Base-by-base conservation (phyloP, 2,113 vertebrate genomes). In the Pluvialis apricaria region DNA sequence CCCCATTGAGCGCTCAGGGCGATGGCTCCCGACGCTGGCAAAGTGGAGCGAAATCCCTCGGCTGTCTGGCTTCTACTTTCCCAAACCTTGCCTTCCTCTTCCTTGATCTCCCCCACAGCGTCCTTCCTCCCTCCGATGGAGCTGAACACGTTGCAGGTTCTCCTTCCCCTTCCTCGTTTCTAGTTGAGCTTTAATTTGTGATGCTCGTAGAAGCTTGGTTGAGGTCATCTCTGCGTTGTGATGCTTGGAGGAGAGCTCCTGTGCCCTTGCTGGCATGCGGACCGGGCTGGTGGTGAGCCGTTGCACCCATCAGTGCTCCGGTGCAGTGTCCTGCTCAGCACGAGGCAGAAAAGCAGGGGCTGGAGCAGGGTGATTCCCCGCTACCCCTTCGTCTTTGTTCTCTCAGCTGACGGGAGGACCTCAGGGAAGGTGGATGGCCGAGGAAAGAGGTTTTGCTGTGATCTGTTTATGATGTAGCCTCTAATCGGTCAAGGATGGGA, bases 41-140 rank as follows among this genome's bases (percentile, higher is more conserved):
- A 57, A 84, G 80, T 61, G 81, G 78, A 94, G 91, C 0, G 1
- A 94, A 97, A 94, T 89, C 82, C 90, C 92, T 94, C 1, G 36
- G 38, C 72, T 86, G 70, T 45, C 89, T 94, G 91, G 32, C 45
- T 87, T 55, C 57, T 91, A 77, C 86, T 91, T 94, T 96, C 85
- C 75, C 72, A 80, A 92, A 88, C 62, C 44, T 42, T 20, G 31
- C 89, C 51, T 80, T 82, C 44, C 57, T 60, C 16, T 58, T 75
- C 83, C 61, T 38, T 40, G n/a, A 40, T 54, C 51, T 81, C 4
- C 62, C 69, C 40, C 44, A 6, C 20, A 22, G 58, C 42, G 44
- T 72, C 28, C n/a, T 51, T 85, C 13, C 18, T 34, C 13, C 80
- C 40, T 91, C 34, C 32, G 4, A 0, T 20, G 60, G 15, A n/a